These are phyloP conservation scores for Coboldia fuscipes DNA, from an alignment of 1,140 invertebrate species.

Conservation along the genomic window DNA sequence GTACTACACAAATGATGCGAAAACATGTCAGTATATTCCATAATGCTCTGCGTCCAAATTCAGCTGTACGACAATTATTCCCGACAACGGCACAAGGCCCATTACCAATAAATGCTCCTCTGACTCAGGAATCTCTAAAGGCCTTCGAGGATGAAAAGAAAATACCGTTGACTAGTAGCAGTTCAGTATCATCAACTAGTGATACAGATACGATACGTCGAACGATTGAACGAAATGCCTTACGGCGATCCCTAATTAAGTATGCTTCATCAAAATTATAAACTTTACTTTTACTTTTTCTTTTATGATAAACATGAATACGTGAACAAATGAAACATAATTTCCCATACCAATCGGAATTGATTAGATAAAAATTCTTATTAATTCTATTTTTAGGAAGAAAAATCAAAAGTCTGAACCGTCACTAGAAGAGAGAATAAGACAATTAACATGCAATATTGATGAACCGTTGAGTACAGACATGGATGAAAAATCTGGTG, in stretches of 20 bases:
- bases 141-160: constrained; percentile 41
- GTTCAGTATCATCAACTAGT: constrained; percentile 19
- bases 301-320: too few relatives aligned
- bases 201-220: constrained; percentile 33
- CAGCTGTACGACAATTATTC: constrained; percentile 49
- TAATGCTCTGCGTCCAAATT: constrained; percentile 30
- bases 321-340: too few relatives aligned
- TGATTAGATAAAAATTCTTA: background rate
- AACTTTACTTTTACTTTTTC: too few relatives aligned
- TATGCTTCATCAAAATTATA: constrained; percentile 20
- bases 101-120: constrained; percentile 28
- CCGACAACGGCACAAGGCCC: constrained; percentile 30
- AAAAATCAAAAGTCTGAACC: constrained; percentile 30
- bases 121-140: constrained; percentile 37
- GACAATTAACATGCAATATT: constrained; percentile 58
- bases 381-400: constrained; percentile 12
- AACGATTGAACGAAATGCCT: constrained; percentile 50
- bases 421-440: constrained; percentile 56
- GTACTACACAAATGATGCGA: constrained; percentile 12
- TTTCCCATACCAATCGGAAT: too few relatives aligned
- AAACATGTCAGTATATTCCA: constrained; percentile 21
- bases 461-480: constrained; percentile 27
- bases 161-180: constrained; percentile 25
- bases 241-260: constrained; percentile 44
- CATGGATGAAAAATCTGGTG: too few relatives aligned